Base-by-base conservation (phyloP, 35 echinoderm and acorn worm species). In the Nesometra sesokonis region DNA sequence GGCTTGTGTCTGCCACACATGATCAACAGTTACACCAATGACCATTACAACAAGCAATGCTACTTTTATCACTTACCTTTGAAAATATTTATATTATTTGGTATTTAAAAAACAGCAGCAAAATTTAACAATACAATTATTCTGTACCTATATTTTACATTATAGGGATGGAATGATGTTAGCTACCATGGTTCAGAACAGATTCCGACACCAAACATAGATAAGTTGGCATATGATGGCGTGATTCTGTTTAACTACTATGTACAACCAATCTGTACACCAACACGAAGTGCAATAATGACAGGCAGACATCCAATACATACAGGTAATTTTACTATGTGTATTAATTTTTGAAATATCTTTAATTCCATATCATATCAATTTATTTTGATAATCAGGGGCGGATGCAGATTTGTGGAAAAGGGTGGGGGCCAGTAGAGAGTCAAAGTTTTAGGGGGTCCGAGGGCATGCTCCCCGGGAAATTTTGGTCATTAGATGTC, bases 271-370 rank as follows among this genome's bases (percentile, higher is more conserved):
- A 93, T 98, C 29, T 98, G 95, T 46, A 98, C 95, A 2, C 95
- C 95, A n/a, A 91, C 92, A 31, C 85, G 95, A 29, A 88, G 92
- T 36, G 95, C 95, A 30, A 82, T 98, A 3, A 94, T 98, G 95
- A 98, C 95, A n/a, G 95, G 95, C 0, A 86, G 95, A 88, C 95
- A 98, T 87, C 95, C 95, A 7, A 98, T 98, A 35, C 95, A 98
- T 85, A 84, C 87, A 80, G 95, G 95, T 92, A 57, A 80, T 29
- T 57, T 88, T n/a, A n/a, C n/a, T n/a, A n/a, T n/a, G n/a, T n/a
- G n/a, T n/a, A n/a, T n/a, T n/a, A n/a, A n/a, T n/a, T n/a, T n/a
- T n/a, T n/a, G n/a, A n/a, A n/a, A n/a, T n/a, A n/a, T n/a, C n/a
- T n/a, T n/a, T n/a, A n/a, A n/a, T n/a, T n/a, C n/a, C n/a, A n/a